These are phyloP conservation scores for Acrobasis consociella DNA, from an alignment of 2,888 invertebrate species.

Conservation along the genomic window DNA sequence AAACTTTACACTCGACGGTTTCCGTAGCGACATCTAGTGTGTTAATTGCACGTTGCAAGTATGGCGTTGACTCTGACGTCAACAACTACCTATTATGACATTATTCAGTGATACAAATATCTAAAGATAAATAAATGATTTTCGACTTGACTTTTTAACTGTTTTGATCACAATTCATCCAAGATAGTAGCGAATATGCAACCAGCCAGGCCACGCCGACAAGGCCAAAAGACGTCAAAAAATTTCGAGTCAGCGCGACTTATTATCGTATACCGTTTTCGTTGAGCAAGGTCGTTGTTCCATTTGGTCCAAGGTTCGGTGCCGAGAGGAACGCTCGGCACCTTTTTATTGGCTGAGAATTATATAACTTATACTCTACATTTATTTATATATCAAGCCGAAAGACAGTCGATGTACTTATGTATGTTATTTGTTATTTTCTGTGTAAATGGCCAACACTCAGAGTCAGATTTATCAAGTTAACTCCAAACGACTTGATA, in stretches of 20 bases:
- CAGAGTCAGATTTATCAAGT: too few relatives aligned
- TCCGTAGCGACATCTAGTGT: too few relatives aligned
- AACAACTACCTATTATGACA: too few relatives aligned
- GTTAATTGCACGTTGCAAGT: too few relatives aligned
- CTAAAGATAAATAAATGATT: too few relatives aligned
- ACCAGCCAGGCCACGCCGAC: neutral
- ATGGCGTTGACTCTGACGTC: too few relatives aligned
- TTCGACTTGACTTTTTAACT: too few relatives aligned
- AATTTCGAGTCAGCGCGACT: neutral
- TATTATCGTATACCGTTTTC: conserved; percentile 19
- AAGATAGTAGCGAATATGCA: neutral
- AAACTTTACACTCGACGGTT: too few relatives aligned
- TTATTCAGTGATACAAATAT: too few relatives aligned
- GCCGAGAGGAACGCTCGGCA: conserved; percentile 1
- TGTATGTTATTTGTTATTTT: too few relatives aligned
- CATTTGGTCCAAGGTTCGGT: conserved; percentile 2
- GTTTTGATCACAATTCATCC: neutral
- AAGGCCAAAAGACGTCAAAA: conserved; percentile 6
- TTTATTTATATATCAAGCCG: neutral
- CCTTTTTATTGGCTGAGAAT: conserved; percentile 12
- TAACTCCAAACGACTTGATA: too few relatives aligned
- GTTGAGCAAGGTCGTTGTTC: conserved; percentile 17
- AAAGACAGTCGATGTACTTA: neutral
- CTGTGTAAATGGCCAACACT: too few relatives aligned
- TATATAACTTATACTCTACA: neutral